Percentiles rank a stretch among this genome's conserved stretches.
These are phyloP conservation scores for Limnodromus scolopaceus DNA, from an alignment of 2,797 vertebrate species.

Conservation along the genomic window DNA sequence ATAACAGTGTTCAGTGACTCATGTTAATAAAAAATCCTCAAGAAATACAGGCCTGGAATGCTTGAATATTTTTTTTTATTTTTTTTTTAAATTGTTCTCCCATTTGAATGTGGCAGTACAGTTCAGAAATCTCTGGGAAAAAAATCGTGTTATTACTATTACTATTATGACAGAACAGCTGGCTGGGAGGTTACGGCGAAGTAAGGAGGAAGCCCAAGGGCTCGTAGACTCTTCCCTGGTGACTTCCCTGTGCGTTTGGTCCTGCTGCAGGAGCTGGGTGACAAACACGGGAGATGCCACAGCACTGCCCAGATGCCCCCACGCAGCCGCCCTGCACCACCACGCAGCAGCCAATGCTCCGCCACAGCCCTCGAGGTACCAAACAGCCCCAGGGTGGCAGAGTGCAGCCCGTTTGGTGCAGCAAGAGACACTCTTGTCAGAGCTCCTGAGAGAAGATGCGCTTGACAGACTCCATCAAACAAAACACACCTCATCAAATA, in stretches of 20 bases:
- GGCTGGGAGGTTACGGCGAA: neutral
- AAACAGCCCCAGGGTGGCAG: neutral
- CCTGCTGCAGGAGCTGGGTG: neutral
- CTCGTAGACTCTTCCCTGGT: rapidly evolving
- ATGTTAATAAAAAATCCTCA: neutral
- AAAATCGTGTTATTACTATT: neutral
- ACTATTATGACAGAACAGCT: neutral
- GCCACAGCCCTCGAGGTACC: neutral
- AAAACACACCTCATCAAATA: neutral
- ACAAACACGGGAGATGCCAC: neutral
- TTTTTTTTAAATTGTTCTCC: neutral
- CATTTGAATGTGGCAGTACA: neutral
- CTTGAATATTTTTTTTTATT: neutral
- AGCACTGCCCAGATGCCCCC: neutral
- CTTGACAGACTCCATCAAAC: neutral
- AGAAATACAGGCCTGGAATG: neutral
- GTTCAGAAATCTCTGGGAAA: neutral
- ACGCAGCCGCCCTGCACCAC: neutral
- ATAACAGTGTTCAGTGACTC: neutral
- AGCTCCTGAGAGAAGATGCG: neutral
- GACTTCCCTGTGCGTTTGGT: rapidly evolving
- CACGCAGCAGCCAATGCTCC: neutral
- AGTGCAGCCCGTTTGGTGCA: neutral
- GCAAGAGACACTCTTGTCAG: neutral
- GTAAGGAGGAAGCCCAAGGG: neutral